These are phyloP conservation scores for Epirrita christyi DNA, from an alignment of 2,888 invertebrate genomes.

Conservation along the genomic window DNA sequence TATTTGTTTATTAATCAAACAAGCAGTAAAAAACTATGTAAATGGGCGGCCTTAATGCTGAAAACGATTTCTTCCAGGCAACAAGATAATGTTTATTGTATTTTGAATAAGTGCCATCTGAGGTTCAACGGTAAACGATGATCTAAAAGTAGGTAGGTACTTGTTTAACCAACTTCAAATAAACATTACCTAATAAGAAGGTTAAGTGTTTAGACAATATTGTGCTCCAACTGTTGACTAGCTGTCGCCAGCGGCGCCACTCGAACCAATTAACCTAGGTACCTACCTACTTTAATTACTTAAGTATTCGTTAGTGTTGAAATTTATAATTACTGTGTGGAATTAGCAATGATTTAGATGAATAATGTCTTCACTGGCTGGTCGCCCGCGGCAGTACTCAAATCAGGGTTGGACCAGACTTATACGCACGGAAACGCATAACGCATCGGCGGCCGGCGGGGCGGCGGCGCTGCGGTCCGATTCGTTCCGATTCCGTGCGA, in stretches of 20 bases:
- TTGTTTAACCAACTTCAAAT: constrained; percentile 7
- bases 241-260: constrained; percentile 16
- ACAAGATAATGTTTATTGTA: too few relatives aligned
- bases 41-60: too few relatives aligned
- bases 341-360: constrained; percentile 6
- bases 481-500: too few relatives aligned
- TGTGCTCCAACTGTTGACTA: constrained; percentile 12
- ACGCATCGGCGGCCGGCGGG: too few relatives aligned
- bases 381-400: not conserved
- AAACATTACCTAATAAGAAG: constrained; percentile 23
- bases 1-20: too few relatives aligned
- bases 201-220: constrained; percentile 29
- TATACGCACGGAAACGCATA: too few relatives aligned
- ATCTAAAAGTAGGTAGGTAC: not conserved
- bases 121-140: too few relatives aligned
- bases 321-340: constrained; percentile 14
- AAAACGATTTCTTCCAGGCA: too few relatives aligned
- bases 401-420: too few relatives aligned
- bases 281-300: not conserved
- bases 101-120: too few relatives aligned
- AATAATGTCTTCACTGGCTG: not conserved
- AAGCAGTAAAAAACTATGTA: too few relatives aligned
- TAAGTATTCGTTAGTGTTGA: constrained; percentile 8
- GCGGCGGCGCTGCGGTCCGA: too few relatives aligned
- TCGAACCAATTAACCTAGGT: constrained; percentile 5